Percentiles rank a stretch among this genome's conserved stretches.
These are phyloP conservation scores for Melieria crassipennis DNA, from an alignment of 2,888 invertebrate genomes.

Conservation along the genomic window DNA sequence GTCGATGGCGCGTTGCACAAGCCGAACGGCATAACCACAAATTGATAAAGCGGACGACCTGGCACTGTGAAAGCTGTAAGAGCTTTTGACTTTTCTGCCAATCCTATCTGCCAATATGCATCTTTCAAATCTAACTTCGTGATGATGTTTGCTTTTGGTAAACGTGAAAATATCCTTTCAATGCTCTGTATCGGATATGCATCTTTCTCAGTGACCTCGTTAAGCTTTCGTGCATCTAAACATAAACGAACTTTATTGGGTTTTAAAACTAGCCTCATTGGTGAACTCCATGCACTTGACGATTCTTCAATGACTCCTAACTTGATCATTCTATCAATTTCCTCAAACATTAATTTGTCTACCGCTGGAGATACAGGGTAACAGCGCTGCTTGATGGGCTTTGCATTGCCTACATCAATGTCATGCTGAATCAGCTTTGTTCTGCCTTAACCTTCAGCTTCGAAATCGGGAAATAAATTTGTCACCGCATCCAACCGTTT, in stretches of 20 bases:
- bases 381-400: too few species aligned
- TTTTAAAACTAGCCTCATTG: constrained; percentile 49
- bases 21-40: constrained; percentile 39
- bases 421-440: too few species aligned
- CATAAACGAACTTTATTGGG: constrained; percentile 47
- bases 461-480: too few species aligned
- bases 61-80: constrained; percentile 40
- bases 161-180: constrained; percentile 36
- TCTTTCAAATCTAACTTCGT: constrained; percentile 39
- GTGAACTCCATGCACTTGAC: constrained; percentile 51
- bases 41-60: constrained; percentile 41
- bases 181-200: constrained; percentile 42
- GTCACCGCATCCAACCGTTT: too few species aligned
- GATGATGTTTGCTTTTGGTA: constrained; percentile 34
- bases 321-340: too few species aligned
- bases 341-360: too few species aligned
- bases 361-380: too few species aligned
- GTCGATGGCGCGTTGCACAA: constrained; percentile 5
- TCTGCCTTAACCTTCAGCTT: too few species aligned
- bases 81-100: constrained; percentile 28
- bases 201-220: constrained; percentile 45
- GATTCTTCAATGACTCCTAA: constrained; percentile 50
- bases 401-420: too few species aligned
- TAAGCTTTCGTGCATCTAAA: constrained; percentile 50
- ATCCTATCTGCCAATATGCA: constrained; percentile 40